phyloP scores from a whole-genome alignment of 2,797 vertebrate species.

The Crocodylus rhombifer region DNA sequence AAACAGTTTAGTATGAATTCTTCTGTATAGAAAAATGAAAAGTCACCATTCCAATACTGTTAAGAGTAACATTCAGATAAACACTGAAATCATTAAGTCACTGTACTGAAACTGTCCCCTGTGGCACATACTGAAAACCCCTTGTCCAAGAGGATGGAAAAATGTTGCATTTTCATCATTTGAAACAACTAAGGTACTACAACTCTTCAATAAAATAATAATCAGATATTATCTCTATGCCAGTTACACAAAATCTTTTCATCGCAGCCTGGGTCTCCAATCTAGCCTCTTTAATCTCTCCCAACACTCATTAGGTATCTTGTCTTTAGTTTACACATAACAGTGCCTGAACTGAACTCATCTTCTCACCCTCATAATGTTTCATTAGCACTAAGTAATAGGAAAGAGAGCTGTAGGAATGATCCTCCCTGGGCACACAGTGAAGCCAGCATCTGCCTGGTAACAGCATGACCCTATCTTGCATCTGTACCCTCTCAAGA shows the following conservation, averaged over 20 bases:
- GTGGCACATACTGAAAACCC: background rate
- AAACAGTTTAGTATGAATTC: background rate
- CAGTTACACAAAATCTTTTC: background rate
- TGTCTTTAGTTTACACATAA: background rate
- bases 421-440: too few relatives aligned
- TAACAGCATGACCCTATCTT: too few relatives aligned
- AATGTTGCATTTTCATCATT: background rate
- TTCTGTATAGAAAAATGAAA: background rate
- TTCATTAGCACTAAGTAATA: background rate
- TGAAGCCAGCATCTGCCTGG: too few relatives aligned
- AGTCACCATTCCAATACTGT: background rate
- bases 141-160: background rate
- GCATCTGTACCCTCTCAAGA: too few relatives aligned
- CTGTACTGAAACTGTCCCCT: background rate
- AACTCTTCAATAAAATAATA: background rate
- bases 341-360: background rate
- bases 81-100: background rate
- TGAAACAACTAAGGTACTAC: background rate
- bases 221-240: background rate
- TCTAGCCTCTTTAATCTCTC: background rate
- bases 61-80: conserved; percentile 14
- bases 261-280: background rate
- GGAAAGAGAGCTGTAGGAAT: too few relatives aligned
- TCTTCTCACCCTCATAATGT: background rate
- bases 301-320: background rate